Percentiles rank a stretch among this genome's conserved stretches.
phyloP scores from a whole-genome alignment of 2,888 invertebrate genomes.

The Agrotis ipsilon region DNA sequence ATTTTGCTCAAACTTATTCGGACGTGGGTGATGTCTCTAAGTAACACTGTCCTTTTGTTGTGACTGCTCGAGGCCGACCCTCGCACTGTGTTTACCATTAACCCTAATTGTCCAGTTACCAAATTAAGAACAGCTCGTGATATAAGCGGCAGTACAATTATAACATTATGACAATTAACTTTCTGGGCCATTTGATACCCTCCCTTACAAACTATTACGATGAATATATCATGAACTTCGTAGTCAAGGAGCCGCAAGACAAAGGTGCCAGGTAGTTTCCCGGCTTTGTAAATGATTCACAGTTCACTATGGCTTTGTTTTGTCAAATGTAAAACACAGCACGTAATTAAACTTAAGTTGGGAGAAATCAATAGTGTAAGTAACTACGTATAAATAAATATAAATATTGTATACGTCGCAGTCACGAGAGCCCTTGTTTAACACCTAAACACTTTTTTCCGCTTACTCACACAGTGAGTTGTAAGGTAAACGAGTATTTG shows the following conservation, averaged over 20 bases:
- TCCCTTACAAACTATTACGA: conserved; percentile 21
- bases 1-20: conserved; percentile 20
- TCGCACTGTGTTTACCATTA: conserved; percentile 20
- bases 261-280: conserved; percentile 30
- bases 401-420: conserved; percentile 16
- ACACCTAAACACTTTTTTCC: conserved; percentile 49
- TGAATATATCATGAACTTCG: conserved; percentile 34
- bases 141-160: conserved; percentile 21
- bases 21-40: conserved; percentile 1
- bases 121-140: conserved; percentile 31
- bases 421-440: conserved; percentile 58
- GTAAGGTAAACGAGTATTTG: conserved; percentile 65
- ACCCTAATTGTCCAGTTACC: conserved; percentile 29
- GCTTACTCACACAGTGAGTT: conserved; percentile 58
- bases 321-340: conserved; percentile 30
- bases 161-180: conserved; percentile 29
- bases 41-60: conserved; percentile 7
- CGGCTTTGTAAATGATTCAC: conserved; percentile 38
- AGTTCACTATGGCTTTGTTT: conserved; percentile 26
- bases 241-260: conserved; percentile 23
- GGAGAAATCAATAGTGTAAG: conserved; percentile 51
- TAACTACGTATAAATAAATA: conserved; percentile 14
- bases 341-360: conserved; percentile 28
- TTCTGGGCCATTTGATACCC: conserved; percentile 24
- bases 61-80: conserved; percentile 3